phyloP scores from a whole-genome alignment of 2,888 invertebrate genomes.

The Parnassius smintheus region DNA sequence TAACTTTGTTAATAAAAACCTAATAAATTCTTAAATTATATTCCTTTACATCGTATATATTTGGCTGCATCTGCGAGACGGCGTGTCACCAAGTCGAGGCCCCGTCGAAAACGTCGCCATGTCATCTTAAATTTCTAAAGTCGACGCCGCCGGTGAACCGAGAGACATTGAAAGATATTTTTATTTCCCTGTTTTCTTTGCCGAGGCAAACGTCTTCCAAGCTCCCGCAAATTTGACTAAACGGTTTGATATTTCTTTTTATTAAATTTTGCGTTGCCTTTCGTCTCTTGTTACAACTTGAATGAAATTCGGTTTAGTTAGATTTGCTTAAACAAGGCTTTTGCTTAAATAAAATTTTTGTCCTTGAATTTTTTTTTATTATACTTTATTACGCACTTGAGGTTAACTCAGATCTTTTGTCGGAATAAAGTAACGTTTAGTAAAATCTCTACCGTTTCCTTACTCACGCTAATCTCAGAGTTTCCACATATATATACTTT shows the following conservation, averaged over 20 bases:
- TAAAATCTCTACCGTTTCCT: too few relatives aligned
- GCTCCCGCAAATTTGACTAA: background rate
- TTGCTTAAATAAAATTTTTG: too few relatives aligned
- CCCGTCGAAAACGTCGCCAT: background rate
- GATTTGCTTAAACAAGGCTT: too few relatives aligned
- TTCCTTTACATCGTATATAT: background rate
- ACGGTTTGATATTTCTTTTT: slow-evolving; percentile 7
- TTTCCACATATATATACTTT: too few relatives aligned
- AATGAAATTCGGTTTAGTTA: background rate
- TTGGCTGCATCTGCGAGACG: background rate
- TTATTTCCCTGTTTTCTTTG: slow-evolving; percentile 6
- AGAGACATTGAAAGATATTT: slow-evolving; percentile 1
- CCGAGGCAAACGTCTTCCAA: background rate
- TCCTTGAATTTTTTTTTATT: too few relatives aligned
- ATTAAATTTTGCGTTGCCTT: slow-evolving; percentile 4
- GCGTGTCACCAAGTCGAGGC: background rate
- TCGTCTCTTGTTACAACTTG: background rate
- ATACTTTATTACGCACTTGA: too few relatives aligned
- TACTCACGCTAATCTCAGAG: too few relatives aligned
- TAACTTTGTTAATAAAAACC: too few relatives aligned
- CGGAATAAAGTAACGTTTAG: too few relatives aligned
- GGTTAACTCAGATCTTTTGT: too few relatives aligned
- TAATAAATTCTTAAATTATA: too few relatives aligned
- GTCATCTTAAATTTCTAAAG: background rate
- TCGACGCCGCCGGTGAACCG: background rate